Evolutionary conservation across 1,140 invertebrate genomes (phyloP), one percentile per base, ranked within the genome.

Genomic region (Temnothorax nylanderi): DNA sequence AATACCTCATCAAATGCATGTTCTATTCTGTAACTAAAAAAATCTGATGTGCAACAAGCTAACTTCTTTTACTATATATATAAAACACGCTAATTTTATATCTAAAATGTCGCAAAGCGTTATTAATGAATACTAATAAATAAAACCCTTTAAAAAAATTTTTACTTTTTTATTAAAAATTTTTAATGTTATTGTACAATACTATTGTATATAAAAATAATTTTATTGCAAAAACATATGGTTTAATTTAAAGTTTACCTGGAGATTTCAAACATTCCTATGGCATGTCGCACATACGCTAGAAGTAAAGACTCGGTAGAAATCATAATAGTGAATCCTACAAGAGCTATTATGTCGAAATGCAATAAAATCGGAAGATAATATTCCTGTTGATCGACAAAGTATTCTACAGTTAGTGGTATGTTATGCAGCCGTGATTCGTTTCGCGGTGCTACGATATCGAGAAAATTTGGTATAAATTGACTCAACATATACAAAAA

Each of bases 191-290:
- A 16, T 51, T n/a, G n/a, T n/a, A n/a, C 60, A 8, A 37, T 26
- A n/a, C 4, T 26, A n/a, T 6, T 21, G n/a, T 47, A 26, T 32
- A 49, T 51, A 7, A n/a, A 62, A 47, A 74, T 34, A 54, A 74
- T 37, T n/a, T 58, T 49, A 8, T 69, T 16, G 6, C 6, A 10
- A 21, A 78, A 78, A 4, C 21, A 37, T 49, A 13, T 3, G 44
- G 1, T 51, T 65, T 51, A 80, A 80, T 80, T 80, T 3, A 56
- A 13, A 41, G 4, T 72, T 87, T 72, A 91, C 89, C 81, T 85
- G 13, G 81, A n/a, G 7, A 85, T 34, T 64, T 47, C 81, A 26
- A 85, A 85, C 81, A 85, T 76, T 18, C 71, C 81, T 71, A 81
- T 26, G 0, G 81, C 81, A 85, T 76, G 72, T 16, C 44, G 67